phyloP scores from a whole-genome alignment of 1,140 invertebrate genomes.

The Drosophila repletoides region DNA sequence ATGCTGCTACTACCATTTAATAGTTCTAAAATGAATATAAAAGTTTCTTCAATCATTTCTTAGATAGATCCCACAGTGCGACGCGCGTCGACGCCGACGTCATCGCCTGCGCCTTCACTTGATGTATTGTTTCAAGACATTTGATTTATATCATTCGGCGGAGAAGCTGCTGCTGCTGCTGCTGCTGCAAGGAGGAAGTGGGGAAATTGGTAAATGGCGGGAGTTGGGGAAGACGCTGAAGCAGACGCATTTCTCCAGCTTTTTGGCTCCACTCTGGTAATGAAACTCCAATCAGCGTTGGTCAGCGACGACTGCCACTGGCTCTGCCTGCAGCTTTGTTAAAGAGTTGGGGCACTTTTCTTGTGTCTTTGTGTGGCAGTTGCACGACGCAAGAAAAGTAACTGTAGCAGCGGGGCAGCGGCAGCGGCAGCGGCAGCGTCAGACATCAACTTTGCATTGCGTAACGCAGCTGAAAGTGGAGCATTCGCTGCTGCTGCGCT shows the following conservation, averaged over 20 bases:
- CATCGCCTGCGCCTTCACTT: constrained; percentile 50
- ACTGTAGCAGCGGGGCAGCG: constrained; percentile 16
- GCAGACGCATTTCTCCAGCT: constrained; percentile 28
- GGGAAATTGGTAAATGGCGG: background rate
- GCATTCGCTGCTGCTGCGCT: constrained; percentile 30
- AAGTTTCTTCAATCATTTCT: background rate
- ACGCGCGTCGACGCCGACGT: constrained; percentile 3
- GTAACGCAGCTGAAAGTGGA: constrained; percentile 73
- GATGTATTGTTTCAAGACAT: constrained; percentile 71
- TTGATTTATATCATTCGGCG: constrained; percentile 69
- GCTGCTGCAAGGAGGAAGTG: background rate
- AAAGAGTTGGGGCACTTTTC: background rate
- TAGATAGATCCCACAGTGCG: constrained; percentile 22
- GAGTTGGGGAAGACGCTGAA: background rate
- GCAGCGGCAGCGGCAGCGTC: constrained; percentile 10
- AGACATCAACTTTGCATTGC: constrained; percentile 44
- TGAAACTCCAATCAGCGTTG: constrained; percentile 73
- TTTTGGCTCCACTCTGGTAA: constrained; percentile 51
- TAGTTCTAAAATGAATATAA: no score
- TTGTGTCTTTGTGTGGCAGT: constrained; percentile 34
- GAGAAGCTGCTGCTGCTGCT: constrained; percentile 8
- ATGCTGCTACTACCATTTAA: no score
- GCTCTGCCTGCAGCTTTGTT: background rate
- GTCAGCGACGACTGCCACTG: constrained; percentile 16
- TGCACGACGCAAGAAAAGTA: constrained; percentile 15